Percentiles rank a stretch among this genome's conserved stretches.
These are phyloP conservation scores for Propithecus perrieri DNA, from an alignment of 2,797 vertebrate species.

Conservation along the genomic window DNA sequence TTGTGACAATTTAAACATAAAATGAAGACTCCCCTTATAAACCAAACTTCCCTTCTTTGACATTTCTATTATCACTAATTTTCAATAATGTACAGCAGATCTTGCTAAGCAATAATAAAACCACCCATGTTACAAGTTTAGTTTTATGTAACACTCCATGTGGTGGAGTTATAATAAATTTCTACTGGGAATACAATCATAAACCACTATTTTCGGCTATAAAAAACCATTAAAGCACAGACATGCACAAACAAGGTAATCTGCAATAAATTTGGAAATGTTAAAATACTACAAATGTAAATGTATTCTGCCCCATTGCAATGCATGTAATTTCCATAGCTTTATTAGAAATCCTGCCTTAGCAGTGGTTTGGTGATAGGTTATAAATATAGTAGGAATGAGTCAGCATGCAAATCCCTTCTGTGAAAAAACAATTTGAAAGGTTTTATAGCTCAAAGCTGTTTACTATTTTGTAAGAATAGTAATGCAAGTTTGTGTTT, in stretches of 20 bases:
- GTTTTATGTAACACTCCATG: slow-evolving; percentile 88
- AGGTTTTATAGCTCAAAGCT: slow-evolving; percentile 87
- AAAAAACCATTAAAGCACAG: slow-evolving; percentile 88
- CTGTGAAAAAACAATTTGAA: slow-evolving; percentile 85
- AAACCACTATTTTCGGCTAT: slow-evolving; percentile 89
- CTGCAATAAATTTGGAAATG: slow-evolving; percentile 89
- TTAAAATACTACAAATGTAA: slow-evolving; percentile 88
- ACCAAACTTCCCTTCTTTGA: slow-evolving; percentile 69
- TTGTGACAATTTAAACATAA: slow-evolving; percentile 51
- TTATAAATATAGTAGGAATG: slow-evolving; percentile 88
- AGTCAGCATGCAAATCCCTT: slow-evolving; percentile 90
- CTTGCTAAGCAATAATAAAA: slow-evolving; percentile 83
- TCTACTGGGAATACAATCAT: slow-evolving; percentile 87
- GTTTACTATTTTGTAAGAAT: slow-evolving; percentile 87
- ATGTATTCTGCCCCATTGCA: slow-evolving; percentile 87
- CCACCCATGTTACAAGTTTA: slow-evolving; percentile 81
- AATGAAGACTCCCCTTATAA: slow-evolving; percentile 63
- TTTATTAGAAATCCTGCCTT: slow-evolving; percentile 88
- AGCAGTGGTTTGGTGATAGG: slow-evolving; percentile 82
- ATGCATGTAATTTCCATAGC: slow-evolving; percentile 87
- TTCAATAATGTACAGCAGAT: slow-evolving; percentile 80
- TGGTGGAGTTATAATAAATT: slow-evolving; percentile 87
- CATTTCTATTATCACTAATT: slow-evolving; percentile 81
- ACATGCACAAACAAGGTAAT: slow-evolving; percentile 91
- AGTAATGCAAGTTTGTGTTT: slow-evolving; percentile 86